Evolutionary conservation across 2,888 invertebrate genomes (phyloP).

Genomic region (Ormyrus thymus): DNA sequence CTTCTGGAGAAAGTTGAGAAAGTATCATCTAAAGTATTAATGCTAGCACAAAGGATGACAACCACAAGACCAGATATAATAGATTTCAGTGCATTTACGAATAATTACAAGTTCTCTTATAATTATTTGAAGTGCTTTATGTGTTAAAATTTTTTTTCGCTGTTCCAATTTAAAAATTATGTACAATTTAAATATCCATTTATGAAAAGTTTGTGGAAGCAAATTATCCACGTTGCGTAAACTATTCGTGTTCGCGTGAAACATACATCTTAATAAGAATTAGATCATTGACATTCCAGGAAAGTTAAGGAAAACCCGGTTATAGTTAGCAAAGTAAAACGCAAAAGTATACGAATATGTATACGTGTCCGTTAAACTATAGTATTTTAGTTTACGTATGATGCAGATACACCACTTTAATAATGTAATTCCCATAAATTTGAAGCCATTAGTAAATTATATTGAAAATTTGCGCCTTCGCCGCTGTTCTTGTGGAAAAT

Average conservation of each 20-base stretch:
- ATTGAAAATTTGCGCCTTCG: no score
- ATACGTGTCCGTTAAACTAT: constrained; percentile 18
- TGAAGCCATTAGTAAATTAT: no score
- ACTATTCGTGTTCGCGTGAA: neutral
- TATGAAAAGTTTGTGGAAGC: neutral
- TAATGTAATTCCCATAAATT: neutral
- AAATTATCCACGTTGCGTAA: neutral
- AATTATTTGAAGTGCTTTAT: no score
- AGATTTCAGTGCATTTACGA: no score
- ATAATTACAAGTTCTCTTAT: no score
- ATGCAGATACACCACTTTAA: constrained; percentile 26
- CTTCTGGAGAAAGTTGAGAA: constrained; percentile 1
- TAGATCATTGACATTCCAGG: neutral
- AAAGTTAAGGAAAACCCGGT: constrained; percentile 26
- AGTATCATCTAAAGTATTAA: no score
- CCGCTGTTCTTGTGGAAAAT: no score
- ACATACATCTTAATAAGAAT: constrained; percentile 1
- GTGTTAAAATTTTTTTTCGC: no score
- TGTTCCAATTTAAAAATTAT: no score
- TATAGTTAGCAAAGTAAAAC: constrained; percentile 35
- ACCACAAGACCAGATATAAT: no score
- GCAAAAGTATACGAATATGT: constrained; percentile 4
- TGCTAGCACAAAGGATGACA: no score
- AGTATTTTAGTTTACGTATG: constrained; percentile 24
- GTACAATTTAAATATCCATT: no score